Evolutionary conservation across 2,113 vertebrate species (phyloP).

Genomic region (Cygnus buccinator): DNA sequence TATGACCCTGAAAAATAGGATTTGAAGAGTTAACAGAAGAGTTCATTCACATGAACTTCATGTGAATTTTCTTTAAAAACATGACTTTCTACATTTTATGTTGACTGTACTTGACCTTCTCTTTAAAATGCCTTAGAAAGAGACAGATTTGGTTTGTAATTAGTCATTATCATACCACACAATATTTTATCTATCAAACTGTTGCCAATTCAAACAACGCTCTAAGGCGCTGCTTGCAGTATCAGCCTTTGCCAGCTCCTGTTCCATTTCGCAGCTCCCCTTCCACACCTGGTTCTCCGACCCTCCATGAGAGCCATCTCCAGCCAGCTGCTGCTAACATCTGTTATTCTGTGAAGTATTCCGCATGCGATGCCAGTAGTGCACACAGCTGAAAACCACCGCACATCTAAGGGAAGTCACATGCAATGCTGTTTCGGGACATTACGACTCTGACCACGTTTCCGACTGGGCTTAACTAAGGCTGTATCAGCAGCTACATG

Average conservation of each 20-base stretch:
- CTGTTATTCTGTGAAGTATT: fast-evolving
- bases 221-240: fast-evolving
- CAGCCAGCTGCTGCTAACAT: fast-evolving
- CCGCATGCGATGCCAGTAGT: not conserved
- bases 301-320: not conserved
- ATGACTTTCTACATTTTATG: not conserved
- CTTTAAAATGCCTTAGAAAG: not conserved
- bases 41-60: not conserved
- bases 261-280: not conserved
- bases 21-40: not conserved
- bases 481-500: not conserved
- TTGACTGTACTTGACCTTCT: not conserved
- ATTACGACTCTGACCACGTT: not conserved
- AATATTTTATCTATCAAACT: not conserved
- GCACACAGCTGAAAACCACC: fast-evolving
- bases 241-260: not conserved
- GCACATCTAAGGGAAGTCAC: not conserved
- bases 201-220: not conserved
- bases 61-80: not conserved
- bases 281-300: not conserved
- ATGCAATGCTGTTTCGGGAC: fast-evolving
- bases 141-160: not conserved
- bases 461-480: not conserved
- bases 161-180: not conserved
- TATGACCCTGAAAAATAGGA: fast-evolving